These are phyloP conservation scores for Rhadina sibilatrix DNA, from an alignment of 2,113 vertebrate genomes.

Conservation along the genomic window DNA sequence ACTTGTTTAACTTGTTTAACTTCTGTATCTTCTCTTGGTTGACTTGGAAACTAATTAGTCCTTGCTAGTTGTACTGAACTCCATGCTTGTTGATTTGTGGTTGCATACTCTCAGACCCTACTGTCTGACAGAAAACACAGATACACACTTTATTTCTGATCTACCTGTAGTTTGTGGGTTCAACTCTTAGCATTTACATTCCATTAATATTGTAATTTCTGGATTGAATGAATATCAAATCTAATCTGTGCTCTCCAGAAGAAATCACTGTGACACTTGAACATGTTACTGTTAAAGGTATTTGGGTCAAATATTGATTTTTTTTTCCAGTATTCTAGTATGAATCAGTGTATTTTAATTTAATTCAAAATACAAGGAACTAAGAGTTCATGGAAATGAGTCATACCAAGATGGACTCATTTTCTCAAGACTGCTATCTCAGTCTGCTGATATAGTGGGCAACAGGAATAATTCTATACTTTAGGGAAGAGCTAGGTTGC, in stretches of 20 bases:
- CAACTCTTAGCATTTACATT: neutral
- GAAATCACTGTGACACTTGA: conserved; percentile 12
- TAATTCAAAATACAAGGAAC: conserved; percentile 22
- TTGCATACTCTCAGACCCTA: neutral
- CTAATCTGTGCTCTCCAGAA: conserved; percentile 14
- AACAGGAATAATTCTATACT: neutral
- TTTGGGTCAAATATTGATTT: conserved; percentile 34
- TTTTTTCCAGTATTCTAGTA: conserved; percentile 9
- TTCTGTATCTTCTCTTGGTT: neutral
- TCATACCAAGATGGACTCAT: neutral
- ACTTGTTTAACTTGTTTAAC: too few species aligned
- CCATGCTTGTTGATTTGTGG: neutral
- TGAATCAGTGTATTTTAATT: conserved; percentile 50
- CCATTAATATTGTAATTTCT: conserved; percentile 8
- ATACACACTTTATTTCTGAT: neutral
- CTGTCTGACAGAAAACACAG: neutral
- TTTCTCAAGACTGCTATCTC: neutral
- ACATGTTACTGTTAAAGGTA: neutral
- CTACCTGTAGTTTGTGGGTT: neutral
- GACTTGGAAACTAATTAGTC: neutral
- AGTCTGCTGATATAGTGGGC: neutral
- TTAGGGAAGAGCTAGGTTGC: neutral
- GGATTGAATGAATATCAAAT: conserved; percentile 10
- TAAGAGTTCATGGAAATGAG: neutral
- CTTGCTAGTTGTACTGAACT: neutral